Evolutionary conservation across 2,113 vertebrate species (phyloP).

Genomic region (Periophthalmus modestus): DNA sequence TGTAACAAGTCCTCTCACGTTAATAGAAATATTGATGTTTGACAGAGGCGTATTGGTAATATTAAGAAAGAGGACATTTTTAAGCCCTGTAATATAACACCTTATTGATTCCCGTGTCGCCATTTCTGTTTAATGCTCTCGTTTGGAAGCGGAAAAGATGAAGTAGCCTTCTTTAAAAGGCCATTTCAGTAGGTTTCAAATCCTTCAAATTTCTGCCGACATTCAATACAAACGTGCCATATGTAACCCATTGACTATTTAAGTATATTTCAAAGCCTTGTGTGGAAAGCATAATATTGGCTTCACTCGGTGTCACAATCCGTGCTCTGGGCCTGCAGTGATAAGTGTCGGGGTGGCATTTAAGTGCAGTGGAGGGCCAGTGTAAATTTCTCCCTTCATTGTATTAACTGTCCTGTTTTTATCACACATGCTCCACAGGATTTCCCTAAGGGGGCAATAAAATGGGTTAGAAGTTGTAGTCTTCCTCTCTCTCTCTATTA

Average conservation of each 20-base stretch:
- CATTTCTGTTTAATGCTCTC: constrained; percentile 43
- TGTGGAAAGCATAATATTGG: constrained; percentile 12
- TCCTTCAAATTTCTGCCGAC: constrained; percentile 28
- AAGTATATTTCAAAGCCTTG: constrained; percentile 19
- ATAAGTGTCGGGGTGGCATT: constrained; percentile 44
- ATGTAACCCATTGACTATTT: constrained; percentile 8
- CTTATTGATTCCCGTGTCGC: constrained; percentile 50
- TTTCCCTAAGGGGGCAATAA: constrained; percentile 49
- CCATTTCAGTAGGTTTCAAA: constrained; percentile 39
- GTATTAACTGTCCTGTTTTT: constrained; percentile 55
- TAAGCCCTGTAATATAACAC: constrained; percentile 40
- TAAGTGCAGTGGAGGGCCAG: constrained; percentile 39
- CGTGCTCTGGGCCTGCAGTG: constrained; percentile 29
- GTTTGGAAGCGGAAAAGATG: constrained; percentile 44
- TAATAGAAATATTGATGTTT: constrained; percentile 59
- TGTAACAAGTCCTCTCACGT: constrained; percentile 52
- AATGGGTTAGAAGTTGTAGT: constrained; percentile 31
- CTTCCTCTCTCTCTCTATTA: constrained; percentile 34
- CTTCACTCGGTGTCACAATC: constrained; percentile 29
- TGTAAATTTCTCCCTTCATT: constrained; percentile 54
- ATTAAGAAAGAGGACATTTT: constrained; percentile 53
- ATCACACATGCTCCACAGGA: constrained; percentile 45
- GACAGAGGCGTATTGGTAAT: constrained; percentile 35
- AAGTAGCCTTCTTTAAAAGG: constrained; percentile 39
- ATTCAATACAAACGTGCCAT: constrained; percentile 7